These are phyloP conservation scores for Cochlearius cochlearius DNA, from an alignment of 2,113 vertebrate genomes.

Conservation along the genomic window DNA sequence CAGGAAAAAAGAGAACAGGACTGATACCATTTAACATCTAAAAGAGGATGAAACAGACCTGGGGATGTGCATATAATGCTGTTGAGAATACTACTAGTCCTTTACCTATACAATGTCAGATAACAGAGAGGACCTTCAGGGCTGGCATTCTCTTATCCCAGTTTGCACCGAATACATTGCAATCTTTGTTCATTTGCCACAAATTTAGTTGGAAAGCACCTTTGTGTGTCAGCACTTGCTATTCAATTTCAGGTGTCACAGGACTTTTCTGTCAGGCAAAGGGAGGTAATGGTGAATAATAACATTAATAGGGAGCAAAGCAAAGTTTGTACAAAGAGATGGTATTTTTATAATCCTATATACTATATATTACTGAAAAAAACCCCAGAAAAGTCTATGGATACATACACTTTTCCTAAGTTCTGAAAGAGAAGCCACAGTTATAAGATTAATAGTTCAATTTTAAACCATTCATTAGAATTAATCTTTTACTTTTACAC, in stretches of 20 bases:
- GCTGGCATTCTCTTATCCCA: not conserved
- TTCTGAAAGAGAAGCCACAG: not conserved
- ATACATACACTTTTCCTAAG: not conserved
- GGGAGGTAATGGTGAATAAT: not conserved
- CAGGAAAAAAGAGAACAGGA: not conserved
- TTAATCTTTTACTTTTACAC: not conserved
- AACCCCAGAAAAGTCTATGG: not conserved
- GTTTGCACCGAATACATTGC: not conserved
- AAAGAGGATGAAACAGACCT: not conserved
- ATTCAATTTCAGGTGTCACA: not conserved
- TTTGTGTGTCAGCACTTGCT: not conserved
- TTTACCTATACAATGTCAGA: not conserved
- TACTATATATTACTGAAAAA: not conserved
- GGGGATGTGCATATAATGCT: not conserved
- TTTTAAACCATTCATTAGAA: not conserved
- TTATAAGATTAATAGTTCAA: not conserved
- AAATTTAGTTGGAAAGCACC: not conserved
- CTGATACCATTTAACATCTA: not conserved
- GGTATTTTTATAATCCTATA: not conserved
- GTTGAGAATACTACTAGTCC: not conserved
- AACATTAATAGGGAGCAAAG: not conserved
- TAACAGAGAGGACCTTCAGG: not conserved
- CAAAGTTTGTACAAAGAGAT: not conserved
- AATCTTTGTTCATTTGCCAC: not conserved
- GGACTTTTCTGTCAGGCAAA: not conserved